phyloP scores from a whole-genome alignment of 2,113 vertebrate genomes.

The Dipodomys spectabilis region DNA sequence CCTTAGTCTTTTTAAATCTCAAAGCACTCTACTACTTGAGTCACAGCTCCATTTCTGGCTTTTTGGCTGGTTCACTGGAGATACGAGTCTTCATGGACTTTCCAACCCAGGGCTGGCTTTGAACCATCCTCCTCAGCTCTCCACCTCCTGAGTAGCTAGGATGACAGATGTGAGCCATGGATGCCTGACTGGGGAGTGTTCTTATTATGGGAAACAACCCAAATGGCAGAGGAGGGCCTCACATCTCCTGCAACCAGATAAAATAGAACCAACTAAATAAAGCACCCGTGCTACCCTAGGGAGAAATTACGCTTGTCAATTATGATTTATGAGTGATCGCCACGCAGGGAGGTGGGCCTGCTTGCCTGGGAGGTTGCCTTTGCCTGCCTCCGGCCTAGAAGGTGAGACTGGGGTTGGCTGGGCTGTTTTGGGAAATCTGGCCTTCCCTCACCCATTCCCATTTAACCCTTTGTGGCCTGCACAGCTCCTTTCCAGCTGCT shows the following conservation, averaged over 20 bases:
- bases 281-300: conserved; percentile 33
- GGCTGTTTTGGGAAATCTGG: conserved; percentile 18
- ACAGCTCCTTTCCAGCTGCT: background rate
- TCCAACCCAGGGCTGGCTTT: no score
- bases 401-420: conserved; percentile 37
- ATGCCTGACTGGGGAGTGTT: background rate
- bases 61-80: no score
- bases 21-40: no score
- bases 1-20: no score
- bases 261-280: conserved; percentile 75
- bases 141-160: no score
- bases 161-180: no score
- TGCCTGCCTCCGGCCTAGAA: background rate
- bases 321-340: conserved; percentile 57
- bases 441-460: background rate
- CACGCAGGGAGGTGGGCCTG: conserved; percentile 53
- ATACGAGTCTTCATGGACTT: no score
- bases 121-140: no score
- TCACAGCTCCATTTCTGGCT: no score
- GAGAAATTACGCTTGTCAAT: conserved; percentile 70
- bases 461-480: conserved; percentile 35
- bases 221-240: background rate
- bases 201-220: conserved; percentile 52
- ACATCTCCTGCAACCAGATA: conserved; percentile 62
- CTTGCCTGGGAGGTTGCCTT: background rate